Evolutionary conservation across 1,140 invertebrate genomes (phyloP).

Genomic region (Lasioglossum baleicum): DNA sequence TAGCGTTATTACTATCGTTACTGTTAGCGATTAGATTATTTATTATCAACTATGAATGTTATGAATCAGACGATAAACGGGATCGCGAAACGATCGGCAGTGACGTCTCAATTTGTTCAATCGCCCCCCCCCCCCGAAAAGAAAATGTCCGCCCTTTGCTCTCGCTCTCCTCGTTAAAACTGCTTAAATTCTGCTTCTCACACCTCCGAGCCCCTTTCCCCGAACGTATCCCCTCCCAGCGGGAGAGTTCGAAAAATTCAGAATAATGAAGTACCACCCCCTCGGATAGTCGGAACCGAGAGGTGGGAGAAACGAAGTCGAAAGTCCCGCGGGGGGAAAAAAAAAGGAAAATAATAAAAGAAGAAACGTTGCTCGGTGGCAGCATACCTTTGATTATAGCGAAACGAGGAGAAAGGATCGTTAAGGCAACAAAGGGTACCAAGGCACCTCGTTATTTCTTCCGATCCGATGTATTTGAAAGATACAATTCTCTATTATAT

Average conservation of each 20-base stretch:
- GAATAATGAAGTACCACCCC: constrained; percentile 35
- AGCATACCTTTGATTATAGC: constrained; percentile 12
- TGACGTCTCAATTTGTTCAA: not conserved
- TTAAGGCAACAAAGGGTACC: constrained; percentile 20
- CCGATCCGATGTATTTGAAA: constrained; percentile 3
- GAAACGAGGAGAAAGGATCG: constrained; percentile 34
- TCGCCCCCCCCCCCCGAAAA: too few species aligned
- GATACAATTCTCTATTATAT: not conserved
- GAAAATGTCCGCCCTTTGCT: not conserved
- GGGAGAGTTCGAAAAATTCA: constrained; percentile 21
- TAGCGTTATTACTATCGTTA: constrained; percentile 36
- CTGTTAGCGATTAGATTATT: not conserved
- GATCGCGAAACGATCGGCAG: constrained; percentile 45
- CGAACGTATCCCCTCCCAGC: constrained; percentile 21
- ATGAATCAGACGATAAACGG: constrained; percentile 40
- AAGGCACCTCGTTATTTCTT: constrained; percentile 24
- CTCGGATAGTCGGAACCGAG: too few species aligned
- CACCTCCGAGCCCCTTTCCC: constrained; percentile 5
- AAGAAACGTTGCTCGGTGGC: not conserved
- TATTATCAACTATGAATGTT: too few species aligned
- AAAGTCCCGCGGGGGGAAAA: constrained; percentile 6
- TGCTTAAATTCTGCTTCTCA: constrained; percentile 34
- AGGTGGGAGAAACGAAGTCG: constrained; percentile 30
- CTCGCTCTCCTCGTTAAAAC: constrained; percentile 29
- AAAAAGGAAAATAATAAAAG: not conserved